Conservation (phyloP, 1,140 invertebrate genomes). For the Cotesia vestalis region DNA sequence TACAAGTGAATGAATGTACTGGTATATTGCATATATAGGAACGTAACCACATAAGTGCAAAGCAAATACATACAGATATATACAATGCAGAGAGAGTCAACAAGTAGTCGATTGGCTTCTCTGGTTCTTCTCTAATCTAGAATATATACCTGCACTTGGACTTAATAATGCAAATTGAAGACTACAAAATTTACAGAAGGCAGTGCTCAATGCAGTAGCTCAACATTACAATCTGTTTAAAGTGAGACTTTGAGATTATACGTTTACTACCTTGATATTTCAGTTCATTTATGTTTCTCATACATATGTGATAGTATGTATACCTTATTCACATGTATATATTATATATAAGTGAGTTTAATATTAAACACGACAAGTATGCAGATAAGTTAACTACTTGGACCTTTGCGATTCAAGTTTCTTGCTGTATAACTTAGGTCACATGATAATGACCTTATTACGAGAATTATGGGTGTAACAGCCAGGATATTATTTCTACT, state of each 20-base stretch:
- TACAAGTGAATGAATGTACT: no score
- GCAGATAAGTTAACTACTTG: conserved; percentile 25
- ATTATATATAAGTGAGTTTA: conserved; percentile 27
- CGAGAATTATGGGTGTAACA: conserved; percentile 43
- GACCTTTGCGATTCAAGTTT: conserved; percentile 19
- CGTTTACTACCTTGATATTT: conserved; percentile 24
- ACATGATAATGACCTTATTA: conserved; percentile 50
- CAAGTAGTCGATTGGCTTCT: conserved; percentile 1
- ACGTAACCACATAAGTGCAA: no score
- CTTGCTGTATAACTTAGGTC: conserved; percentile 38
- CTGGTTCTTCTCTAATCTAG: no score
- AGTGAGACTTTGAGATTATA: conserved; percentile 31
- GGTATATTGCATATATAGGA: no score
- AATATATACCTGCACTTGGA: conserved; percentile 20
- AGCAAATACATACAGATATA: neutral
- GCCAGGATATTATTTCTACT: conserved; percentile 35
- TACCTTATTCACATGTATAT: conserved; percentile 14
- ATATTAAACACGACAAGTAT: conserved; percentile 20
- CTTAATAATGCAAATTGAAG: conserved; percentile 60
- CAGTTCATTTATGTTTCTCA: conserved; percentile 9
- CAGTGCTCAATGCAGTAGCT: conserved; percentile 35
- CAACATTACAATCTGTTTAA: conserved; percentile 54
- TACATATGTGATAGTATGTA: neutral
- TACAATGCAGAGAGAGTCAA: neutral
- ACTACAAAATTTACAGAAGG: conserved; percentile 44